phyloP scores from a whole-genome alignment of 2,113 vertebrate genomes.

The Laticauda colubrina region DNA sequence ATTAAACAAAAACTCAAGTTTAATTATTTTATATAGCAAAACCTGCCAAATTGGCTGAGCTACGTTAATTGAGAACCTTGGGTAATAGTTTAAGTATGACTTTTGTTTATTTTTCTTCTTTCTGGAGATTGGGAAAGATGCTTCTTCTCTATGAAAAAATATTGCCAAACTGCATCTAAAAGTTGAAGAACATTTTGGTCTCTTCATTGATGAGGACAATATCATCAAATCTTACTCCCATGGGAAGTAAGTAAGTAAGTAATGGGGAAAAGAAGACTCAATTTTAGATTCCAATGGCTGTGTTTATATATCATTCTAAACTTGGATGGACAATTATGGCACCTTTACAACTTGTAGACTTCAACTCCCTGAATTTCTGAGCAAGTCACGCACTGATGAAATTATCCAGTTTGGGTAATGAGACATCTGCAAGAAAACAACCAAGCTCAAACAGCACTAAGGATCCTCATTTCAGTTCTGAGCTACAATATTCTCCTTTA shows the following conservation, averaged over 20 bases:
- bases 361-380: neutral
- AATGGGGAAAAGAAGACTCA: neutral
- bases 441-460: neutral
- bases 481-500: neutral
- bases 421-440: neutral
- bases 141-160: constrained; percentile 36
- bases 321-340: too few species aligned
- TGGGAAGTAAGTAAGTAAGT: too few species aligned
- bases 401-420: neutral
- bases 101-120: constrained; percentile 55
- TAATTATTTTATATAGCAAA: constrained; percentile 49
- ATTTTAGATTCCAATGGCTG: neutral
- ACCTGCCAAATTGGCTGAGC: constrained; percentile 7
- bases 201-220: neutral
- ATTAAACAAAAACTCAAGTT: constrained; percentile 32
- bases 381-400: neutral
- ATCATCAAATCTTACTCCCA: neutral
- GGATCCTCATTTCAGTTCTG: neutral
- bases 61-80: constrained; percentile 45
- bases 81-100: constrained; percentile 20
- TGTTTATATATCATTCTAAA: neutral
- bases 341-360: neutral
- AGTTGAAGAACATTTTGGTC: neutral
- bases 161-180: constrained; percentile 2
- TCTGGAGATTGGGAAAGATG: constrained; percentile 28